Percentiles rank a stretch among this genome's conserved stretches.
phyloP scores from a whole-genome alignment of 2,888 invertebrate genomes.

The Sphaeridia pumilis region DNA sequence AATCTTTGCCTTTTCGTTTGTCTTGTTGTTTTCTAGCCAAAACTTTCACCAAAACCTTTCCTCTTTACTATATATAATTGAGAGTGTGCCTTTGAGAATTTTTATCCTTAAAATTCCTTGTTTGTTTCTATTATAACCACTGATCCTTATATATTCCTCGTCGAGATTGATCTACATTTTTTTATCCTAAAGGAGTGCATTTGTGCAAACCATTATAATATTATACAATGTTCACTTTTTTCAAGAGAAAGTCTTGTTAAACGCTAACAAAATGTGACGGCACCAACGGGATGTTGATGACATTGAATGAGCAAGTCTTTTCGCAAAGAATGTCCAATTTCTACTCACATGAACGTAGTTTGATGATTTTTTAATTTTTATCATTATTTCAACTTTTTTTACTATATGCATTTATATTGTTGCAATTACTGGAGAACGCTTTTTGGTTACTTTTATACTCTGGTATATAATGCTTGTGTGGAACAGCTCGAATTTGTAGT shows the following conservation, averaged over 20 bases:
- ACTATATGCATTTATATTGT: not conserved
- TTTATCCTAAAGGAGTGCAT: not conserved
- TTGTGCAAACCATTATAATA: not conserved
- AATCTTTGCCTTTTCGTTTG: too few relatives aligned
- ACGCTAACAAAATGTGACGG: not conserved
- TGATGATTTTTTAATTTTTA: not conserved
- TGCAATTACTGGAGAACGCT: not conserved
- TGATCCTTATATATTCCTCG: not conserved
- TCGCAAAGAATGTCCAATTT: constrained; percentile 16
- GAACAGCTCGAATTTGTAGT: not conserved
- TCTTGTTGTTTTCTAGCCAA: not conserved
- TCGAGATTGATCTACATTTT: constrained; percentile 2
- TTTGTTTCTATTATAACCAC: too few relatives aligned
- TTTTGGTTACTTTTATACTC: too few relatives aligned
- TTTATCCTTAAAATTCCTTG: too few relatives aligned
- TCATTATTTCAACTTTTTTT: not conserved
- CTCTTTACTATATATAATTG: not conserved
- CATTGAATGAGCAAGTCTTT: constrained; percentile 13
- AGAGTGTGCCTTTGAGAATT: not conserved
- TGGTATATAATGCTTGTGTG: too few relatives aligned
- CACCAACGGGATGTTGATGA: constrained; percentile 22
- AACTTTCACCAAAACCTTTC: not conserved
- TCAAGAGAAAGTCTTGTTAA: not conserved
- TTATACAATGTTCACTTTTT: not conserved
- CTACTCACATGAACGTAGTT: constrained; percentile 23